These are phyloP conservation scores for Mimachlamys varia DNA, from an alignment of 2,888 invertebrate species.

Conservation along the genomic window DNA sequence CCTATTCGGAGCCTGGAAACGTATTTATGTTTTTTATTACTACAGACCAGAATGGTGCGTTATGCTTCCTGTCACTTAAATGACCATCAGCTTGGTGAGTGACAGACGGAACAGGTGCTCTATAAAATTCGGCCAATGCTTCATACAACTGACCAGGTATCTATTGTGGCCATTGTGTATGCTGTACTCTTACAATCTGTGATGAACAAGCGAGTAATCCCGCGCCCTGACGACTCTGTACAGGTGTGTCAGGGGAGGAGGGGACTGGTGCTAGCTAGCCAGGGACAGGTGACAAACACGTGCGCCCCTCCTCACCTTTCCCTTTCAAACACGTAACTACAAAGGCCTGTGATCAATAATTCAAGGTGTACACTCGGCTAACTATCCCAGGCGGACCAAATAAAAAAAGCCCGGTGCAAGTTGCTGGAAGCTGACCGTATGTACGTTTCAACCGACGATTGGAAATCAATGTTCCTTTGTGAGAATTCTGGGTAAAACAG, in stretches of 20 bases:
- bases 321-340: conserved; percentile 31
- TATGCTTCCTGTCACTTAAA: not conserved
- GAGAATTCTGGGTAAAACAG: conserved; percentile 2
- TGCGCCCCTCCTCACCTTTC: not conserved
- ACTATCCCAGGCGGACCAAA: conserved; percentile 32
- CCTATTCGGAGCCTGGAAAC: too few relatives aligned
- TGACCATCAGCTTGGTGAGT: not conserved
- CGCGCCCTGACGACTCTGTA: not conserved
- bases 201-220: not conserved
- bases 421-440: conserved; percentile 34
- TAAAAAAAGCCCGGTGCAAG: conserved; percentile 36
- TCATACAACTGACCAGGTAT: not conserved
- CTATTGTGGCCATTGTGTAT: not conserved
- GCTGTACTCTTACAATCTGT: not conserved
- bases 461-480: conserved; percentile 36
- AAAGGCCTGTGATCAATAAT: conserved; percentile 14
- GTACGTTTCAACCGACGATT: conserved; percentile 28
- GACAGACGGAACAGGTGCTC: not conserved
- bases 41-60: not conserved
- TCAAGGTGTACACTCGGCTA: not conserved
- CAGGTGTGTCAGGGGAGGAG: not conserved
- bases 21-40: not conserved
- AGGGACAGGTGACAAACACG: conserved; percentile 34
- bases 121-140: not conserved
- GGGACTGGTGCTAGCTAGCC: not conserved